Percentiles rank a stretch among this genome's conserved stretches.
Evolutionary conservation across 2,113 vertebrate genomes (phyloP).

Genomic region (Callopanchax toddi): DNA sequence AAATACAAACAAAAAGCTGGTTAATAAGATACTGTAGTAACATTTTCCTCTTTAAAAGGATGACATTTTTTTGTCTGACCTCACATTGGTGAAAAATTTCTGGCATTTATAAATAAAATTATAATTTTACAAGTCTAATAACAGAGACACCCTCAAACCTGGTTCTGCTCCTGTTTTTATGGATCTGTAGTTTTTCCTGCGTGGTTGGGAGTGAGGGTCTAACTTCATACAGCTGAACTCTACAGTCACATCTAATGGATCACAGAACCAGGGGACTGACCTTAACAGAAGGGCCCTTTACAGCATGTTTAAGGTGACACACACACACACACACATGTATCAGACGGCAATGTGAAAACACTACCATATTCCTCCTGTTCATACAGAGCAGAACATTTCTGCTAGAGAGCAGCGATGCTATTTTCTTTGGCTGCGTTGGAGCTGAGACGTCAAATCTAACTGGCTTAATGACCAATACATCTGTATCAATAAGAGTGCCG

Average conservation of each 20-base stretch:
- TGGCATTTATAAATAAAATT: too few species aligned
- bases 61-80: too few species aligned
- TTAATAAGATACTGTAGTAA: too few species aligned
- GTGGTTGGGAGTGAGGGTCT: too few species aligned
- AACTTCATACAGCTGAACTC: neutral
- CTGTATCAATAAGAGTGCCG: constrained; percentile 79
- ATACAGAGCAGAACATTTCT: constrained; percentile 71
- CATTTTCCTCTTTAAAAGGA: too few species aligned
- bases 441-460: constrained; percentile 74
- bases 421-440: constrained; percentile 77
- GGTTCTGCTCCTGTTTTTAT: neutral
- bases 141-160: neutral
- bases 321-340: constrained; percentile 21
- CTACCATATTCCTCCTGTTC: constrained; percentile 49
- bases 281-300: too few species aligned
- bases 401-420: constrained; percentile 56
- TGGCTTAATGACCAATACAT: constrained; percentile 83
- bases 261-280: neutral
- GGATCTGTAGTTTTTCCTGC: neutral
- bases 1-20: too few species aligned
- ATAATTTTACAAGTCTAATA: too few species aligned
- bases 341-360: constrained; percentile 61
- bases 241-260: neutral
- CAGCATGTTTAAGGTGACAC: constrained; percentile 21
- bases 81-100: too few species aligned